Base-by-base conservation (phyloP, 1,140 invertebrate genomes). In the Lerema accius region DNA sequence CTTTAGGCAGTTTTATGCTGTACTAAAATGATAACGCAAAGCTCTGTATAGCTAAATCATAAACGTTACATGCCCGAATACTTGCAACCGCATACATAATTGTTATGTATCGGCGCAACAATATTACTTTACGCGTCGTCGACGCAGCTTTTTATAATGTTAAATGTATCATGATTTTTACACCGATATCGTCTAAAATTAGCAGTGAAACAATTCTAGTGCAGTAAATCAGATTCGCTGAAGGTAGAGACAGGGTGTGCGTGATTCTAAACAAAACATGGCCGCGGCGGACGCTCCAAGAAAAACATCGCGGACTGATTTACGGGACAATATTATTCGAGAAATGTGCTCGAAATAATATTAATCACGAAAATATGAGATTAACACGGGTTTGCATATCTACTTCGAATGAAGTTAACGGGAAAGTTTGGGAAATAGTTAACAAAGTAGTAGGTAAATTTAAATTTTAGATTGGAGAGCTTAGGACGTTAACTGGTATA, bases 221-320 rank as follows among this genome's bases (percentile, higher is more conserved):
- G 56, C 65, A 66, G 64, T 88, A 88, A 90, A 90, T 90, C 85
- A 88, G 73, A 84, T 80, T 78, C 71, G 71, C 65, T 71, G 80
- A 74, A 77, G 73, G 56, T 64, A 56, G 68, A 73, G 78, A 84
- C 84, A 80, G 79, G 84, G 73, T 82, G 84, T 86, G 85, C 87
- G 87, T 90, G 87, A 86, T 90, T 72, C 82, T 84, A 86, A 88
- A 90, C 87, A 88, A 90, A 90, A 90, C 84, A 90, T 65, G 63
- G 73, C 68, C 46, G 65, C 64, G 69, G 59, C 69, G 67, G 55
- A 63, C 63, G 78, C 77, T 87, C 85, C 87, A 90, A 90, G 85
- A 90, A 87, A 86, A 90, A 90, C 84, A 90, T 76, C 58, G 67
- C 64, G 77, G 84, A 87, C 85, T 90, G 85, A 90, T 90, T 90